Evolutionary conservation across 2,888 invertebrate genomes (phyloP).

Genomic region (Hydriomena furcata): DNA sequence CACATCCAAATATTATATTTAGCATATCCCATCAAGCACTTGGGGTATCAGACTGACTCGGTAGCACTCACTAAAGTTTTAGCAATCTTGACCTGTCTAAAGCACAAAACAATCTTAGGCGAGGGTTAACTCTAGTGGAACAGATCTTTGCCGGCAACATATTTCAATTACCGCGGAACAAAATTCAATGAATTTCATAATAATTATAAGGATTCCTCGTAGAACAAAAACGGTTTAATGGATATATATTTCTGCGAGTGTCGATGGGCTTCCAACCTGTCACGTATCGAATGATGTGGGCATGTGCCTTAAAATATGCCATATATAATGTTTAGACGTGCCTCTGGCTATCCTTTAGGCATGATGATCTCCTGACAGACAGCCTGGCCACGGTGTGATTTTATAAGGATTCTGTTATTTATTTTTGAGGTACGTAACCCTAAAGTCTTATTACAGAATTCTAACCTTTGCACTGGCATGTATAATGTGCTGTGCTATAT

Average conservation of each 20-base stretch:
- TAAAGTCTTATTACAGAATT: constrained; percentile 42
- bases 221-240: neutral
- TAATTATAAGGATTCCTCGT: neutral
- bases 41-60: neutral
- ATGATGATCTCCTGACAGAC: too few relatives aligned
- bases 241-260: too few relatives aligned
- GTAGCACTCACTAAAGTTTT: neutral
- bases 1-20: too few relatives aligned
- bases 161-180: constrained; percentile 2
- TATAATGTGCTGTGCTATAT: constrained; percentile 46
- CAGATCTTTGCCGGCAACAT: constrained; percentile 5
- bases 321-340: too few relatives aligned
- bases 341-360: too few relatives aligned
- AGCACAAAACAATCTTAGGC: constrained; percentile 12
- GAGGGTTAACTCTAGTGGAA: constrained; percentile 8
- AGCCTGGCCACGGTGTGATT: too few relatives aligned
- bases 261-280: too few relatives aligned
- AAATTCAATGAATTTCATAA: neutral
- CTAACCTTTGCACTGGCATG: constrained; percentile 59
- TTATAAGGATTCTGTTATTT: too few relatives aligned
- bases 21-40: too few relatives aligned
- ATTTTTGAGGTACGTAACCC: too few relatives aligned
- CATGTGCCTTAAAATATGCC: too few relatives aligned
- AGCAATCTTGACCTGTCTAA: constrained; percentile 12
- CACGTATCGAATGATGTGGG: too few relatives aligned